phyloP scores from a whole-genome alignment of 1,140 invertebrate genomes.

The Globodera rostochiensis region DNA sequence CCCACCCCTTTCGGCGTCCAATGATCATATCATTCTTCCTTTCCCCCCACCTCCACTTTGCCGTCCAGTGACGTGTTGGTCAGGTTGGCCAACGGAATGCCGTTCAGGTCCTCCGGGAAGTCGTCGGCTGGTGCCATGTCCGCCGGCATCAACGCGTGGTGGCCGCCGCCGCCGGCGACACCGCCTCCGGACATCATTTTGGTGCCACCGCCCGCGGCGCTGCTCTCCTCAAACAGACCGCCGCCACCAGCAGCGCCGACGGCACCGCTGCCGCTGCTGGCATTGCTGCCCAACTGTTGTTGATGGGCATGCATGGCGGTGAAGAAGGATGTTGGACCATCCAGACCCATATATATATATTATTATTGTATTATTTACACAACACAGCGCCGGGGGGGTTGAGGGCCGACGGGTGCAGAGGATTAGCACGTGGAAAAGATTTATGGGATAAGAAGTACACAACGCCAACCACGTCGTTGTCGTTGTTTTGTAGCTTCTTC shows the following conservation, averaged over 20 bases:
- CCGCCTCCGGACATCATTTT: background rate
- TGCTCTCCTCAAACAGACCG: background rate
- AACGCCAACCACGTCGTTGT: background rate
- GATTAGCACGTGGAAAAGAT: background rate
- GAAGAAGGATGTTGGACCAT: conserved; percentile 9
- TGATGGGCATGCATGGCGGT: background rate
- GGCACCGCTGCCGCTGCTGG: background rate
- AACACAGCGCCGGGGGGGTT: background rate
- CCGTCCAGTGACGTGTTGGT: conserved; percentile 11
- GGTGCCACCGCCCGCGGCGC: background rate
- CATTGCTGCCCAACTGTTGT: background rate
- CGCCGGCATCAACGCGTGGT: background rate
- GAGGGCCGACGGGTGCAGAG: background rate
- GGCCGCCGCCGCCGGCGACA: too few relatives aligned
- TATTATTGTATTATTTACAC: background rate
- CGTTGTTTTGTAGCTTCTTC: background rate
- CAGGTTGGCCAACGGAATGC: conserved; percentile 17
- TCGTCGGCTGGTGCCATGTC: background rate
- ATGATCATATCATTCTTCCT: background rate
- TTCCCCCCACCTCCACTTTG: conserved; percentile 11
- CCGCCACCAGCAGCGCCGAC: background rate
- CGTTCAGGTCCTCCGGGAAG: conserved; percentile 11
- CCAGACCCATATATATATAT: background rate
- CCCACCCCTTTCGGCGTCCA: too few relatives aligned
- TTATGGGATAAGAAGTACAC: background rate